phyloP scores from a whole-genome alignment of 2,797 vertebrate genomes.

The Sebastes itinus region DNA sequence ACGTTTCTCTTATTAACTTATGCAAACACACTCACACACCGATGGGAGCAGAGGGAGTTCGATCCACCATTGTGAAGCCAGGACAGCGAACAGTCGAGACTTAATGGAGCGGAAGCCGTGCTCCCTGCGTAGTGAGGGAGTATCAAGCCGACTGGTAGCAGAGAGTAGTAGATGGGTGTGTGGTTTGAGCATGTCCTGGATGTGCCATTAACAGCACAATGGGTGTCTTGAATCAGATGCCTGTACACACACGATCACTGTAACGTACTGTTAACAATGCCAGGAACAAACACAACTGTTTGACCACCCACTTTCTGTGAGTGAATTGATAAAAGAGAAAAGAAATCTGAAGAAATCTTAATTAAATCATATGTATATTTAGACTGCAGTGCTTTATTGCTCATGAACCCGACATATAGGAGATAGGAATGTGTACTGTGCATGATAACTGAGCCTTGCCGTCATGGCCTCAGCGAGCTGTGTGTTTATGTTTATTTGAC shows the following conservation, averaged over 20 bases:
- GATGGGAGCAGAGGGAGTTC: not conserved
- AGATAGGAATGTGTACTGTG: conserved; percentile 16
- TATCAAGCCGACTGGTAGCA: not conserved
- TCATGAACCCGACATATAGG: conserved; percentile 3
- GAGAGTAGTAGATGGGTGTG: not conserved
- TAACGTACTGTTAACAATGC: not conserved
- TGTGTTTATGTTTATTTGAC: conserved; percentile 43
- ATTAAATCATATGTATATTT: conserved; percentile 36
- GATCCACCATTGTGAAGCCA: not conserved
- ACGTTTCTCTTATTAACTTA: not conserved
- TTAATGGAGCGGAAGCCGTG: not conserved
- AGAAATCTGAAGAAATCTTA: not conserved
- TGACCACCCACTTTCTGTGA: conserved; percentile 26
- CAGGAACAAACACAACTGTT: not conserved
- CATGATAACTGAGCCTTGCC: conserved; percentile 17
- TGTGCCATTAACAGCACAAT: not conserved
- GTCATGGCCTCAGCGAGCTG: not conserved
- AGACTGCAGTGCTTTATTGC: conserved; percentile 14
- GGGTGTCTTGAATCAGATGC: not conserved
- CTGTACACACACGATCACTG: not conserved
- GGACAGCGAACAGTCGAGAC: not conserved
- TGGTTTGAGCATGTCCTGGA: not conserved
- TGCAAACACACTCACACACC: no score
- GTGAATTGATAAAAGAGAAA: conserved; percentile 8
- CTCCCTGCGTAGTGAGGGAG: not conserved